These are phyloP conservation scores for Phalacrocorax brasilianus DNA, from an alignment of 2,113 vertebrate genomes.

Conservation along the genomic window DNA sequence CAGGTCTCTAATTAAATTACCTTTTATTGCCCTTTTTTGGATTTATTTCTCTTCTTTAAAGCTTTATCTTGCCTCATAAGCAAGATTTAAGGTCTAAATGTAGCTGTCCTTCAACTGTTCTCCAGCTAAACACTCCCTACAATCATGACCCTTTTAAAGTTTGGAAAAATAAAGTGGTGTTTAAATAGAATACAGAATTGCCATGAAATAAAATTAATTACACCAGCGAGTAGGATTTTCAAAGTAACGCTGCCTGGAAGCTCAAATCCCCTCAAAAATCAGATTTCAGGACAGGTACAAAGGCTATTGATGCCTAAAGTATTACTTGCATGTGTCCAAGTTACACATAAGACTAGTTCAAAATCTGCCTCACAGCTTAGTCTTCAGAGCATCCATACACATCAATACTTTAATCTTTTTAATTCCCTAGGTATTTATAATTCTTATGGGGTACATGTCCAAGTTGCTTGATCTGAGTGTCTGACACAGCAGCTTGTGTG, in stretches of 20 bases:
- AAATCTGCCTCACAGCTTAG: background rate
- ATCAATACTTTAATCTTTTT: background rate
- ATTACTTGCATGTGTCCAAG: background rate
- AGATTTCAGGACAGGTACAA: background rate
- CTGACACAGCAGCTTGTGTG: background rate
- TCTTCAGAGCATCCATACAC: background rate
- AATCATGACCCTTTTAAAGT: background rate
- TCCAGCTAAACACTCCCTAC: background rate
- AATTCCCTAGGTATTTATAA: background rate
- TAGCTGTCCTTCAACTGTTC: slow-evolving; percentile 43
- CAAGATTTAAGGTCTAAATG: slow-evolving; percentile 36
- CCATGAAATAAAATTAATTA: background rate
- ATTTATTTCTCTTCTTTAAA: slow-evolving; percentile 54
- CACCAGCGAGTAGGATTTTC: background rate
- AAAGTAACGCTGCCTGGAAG: background rate
- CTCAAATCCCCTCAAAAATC: background rate
- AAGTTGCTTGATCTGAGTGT: background rate
- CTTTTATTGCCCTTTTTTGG: slow-evolving; percentile 6
- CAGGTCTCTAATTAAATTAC: slow-evolving; percentile 64
- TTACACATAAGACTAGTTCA: background rate
- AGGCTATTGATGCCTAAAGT: background rate
- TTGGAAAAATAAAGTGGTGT: background rate
- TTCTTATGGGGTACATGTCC: background rate
- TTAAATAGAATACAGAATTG: background rate
- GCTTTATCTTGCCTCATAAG: slow-evolving; percentile 36